phyloP scores from a whole-genome alignment of 1,140 invertebrate genomes.

The Pseudomyrmex pallidus region DNA sequence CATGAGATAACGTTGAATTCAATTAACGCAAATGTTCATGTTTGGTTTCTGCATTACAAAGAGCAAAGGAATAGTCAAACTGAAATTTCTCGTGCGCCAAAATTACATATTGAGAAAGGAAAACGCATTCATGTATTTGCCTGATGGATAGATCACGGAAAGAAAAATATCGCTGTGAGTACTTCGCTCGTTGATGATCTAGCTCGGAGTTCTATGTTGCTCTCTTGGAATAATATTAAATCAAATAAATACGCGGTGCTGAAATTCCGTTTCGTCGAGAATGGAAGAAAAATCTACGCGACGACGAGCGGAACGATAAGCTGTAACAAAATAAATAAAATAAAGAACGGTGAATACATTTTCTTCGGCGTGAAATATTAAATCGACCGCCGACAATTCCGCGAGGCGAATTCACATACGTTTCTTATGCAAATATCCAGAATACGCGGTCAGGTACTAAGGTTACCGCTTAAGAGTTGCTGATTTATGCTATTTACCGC shows the following conservation, averaged over 20 bases:
- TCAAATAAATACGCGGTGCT: conserved; percentile 31
- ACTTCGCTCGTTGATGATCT: not conserved
- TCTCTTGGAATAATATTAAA: conserved; percentile 6
- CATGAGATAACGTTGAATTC: not conserved
- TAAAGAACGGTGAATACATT: conserved; percentile 12
- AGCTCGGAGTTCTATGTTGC: not conserved
- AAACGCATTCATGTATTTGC: not conserved
- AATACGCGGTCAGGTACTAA: not conserved
- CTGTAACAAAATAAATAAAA: conserved; percentile 43
- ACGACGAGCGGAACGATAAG: conserved; percentile 11
- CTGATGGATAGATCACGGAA: not conserved
- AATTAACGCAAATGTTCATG: not conserved
- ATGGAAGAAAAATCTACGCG: conserved; percentile 21
- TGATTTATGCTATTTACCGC: not conserved
- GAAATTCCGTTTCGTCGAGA: conserved; percentile 21
- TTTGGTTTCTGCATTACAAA: not conserved
- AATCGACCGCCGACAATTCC: conserved; percentile 34
- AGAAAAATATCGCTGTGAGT: not conserved
- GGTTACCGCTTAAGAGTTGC: not conserved
- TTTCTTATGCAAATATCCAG: conserved; percentile 22
- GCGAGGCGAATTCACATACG: conserved; percentile 21
- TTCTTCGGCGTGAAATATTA: conserved; percentile 45
- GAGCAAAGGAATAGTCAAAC: not conserved
- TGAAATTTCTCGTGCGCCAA: not conserved
- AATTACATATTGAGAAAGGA: not conserved